Base-by-base conservation (phyloP, 2,888 invertebrate genomes). In the Torymus aiolomorphi region DNA sequence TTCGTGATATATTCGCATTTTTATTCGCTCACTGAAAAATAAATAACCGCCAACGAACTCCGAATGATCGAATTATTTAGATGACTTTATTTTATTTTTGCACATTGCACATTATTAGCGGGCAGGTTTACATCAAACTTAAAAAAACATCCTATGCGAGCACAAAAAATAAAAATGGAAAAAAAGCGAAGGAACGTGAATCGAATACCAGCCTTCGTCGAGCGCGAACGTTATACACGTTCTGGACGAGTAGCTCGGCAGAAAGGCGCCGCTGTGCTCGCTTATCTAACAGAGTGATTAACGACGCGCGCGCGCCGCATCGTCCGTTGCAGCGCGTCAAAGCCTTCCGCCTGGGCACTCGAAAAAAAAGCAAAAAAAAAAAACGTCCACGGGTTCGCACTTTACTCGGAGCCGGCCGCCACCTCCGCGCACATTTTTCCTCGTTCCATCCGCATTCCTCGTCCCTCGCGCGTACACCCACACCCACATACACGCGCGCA, bases 261-360 rank as follows among this genome's bases (percentile, higher is more conserved):
- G 14, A 72, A 52, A 62, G 62, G 18, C 20, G 52, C 10, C 52
- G 13, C 31, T 3, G n/a, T 8, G 20, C 31, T 56, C 49, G 57
- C 31, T 77, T 66, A 63, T 57, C 66, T 54, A 52, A 14, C 12
- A n/a, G 12, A 13, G 10, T 54, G 57, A 71, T 67, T 57, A 66
- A 66, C 57, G 51, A 59, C 10, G 59, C 18, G 51, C 67, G 11
- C 11, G 24, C 49, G 61, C 31, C 54, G 61, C 31, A 69, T 69
- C 69, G 56, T 56, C 69, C 20, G 12, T 11, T 24, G 51, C 16
- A 54, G 14, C 31, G 51, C 52, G 12, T 61, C 61, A 31, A 63
- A 71, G 31, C 31, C 31, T 31, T 31, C 31, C 31, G 31, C 31
- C 31, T 2, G 31, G 31, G 31, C 31, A 66, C 57, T 16, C 49